These are phyloP conservation scores for Cantharis lateralis DNA, from an alignment of 2,888 invertebrate genomes.

Conservation along the genomic window DNA sequence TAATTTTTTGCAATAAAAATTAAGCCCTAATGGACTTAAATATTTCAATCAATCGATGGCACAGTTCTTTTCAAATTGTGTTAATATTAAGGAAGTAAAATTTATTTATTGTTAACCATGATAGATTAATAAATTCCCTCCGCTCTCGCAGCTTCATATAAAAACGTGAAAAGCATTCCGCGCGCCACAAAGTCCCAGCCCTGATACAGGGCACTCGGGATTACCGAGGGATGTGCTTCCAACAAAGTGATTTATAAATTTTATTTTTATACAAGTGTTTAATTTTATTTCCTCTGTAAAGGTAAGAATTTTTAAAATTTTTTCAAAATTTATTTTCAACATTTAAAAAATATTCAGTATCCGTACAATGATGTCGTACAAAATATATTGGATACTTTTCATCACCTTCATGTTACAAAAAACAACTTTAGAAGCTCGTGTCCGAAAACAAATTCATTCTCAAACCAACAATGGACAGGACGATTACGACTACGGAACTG, in stretches of 20 bases:
- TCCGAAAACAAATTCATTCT: constrained; percentile 35
- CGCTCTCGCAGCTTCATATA: constrained; percentile 33
- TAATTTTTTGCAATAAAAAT: neutral
- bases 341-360: neutral
- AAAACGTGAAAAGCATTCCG: constrained; percentile 29
- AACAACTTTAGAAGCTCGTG: constrained; percentile 42
- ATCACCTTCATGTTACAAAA: constrained; percentile 39
- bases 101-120: constrained; percentile 23
- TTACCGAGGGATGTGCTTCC: constrained; percentile 36
- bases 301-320: neutral
- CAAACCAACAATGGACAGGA: constrained; percentile 47
- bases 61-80: constrained; percentile 12
- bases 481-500: constrained; percentile 44
- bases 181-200: constrained; percentile 42
- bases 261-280: neutral
- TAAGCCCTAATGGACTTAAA: neutral
- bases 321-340: neutral
- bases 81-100: constrained; percentile 24
- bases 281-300: neutral
- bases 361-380: constrained; percentile 24
- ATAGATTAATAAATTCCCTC: constrained; percentile 29
- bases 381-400: constrained; percentile 37
- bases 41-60: neutral
- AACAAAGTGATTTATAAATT: constrained; percentile 1
- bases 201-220: constrained; percentile 42